Evolutionary conservation across 2,888 invertebrate genomes (phyloP).

Genomic region (Neelides folsomi): DNA sequence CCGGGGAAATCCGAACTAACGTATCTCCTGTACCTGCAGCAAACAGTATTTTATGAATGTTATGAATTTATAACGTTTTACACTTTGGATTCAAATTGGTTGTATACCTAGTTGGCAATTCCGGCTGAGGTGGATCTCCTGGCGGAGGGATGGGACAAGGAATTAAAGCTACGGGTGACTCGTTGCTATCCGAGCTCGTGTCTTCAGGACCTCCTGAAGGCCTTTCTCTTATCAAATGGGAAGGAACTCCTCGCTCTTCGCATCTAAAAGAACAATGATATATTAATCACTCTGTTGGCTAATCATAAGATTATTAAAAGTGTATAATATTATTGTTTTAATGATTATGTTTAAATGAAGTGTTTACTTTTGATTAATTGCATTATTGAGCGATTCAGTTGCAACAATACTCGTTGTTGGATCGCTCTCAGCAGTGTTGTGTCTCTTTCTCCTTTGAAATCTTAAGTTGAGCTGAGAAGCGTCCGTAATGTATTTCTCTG

Average conservation of each 20-base stretch:
- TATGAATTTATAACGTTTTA: too few relatives aligned
- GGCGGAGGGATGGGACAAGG: conserved; percentile 25
- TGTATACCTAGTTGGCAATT: conserved; percentile 29
- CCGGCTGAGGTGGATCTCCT: conserved; percentile 29
- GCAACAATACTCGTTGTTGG: too few relatives aligned
- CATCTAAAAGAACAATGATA: conserved; percentile 4
- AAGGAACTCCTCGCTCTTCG: conserved; percentile 29
- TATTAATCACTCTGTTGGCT: too few relatives aligned
- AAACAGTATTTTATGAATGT: too few relatives aligned
- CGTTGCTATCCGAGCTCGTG: conserved; percentile 25
- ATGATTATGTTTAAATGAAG: too few relatives aligned
- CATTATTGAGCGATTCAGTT: too few relatives aligned
- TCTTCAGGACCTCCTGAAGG: conserved; percentile 26
- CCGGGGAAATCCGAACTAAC: too few relatives aligned
- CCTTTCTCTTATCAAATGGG: conserved; percentile 25
- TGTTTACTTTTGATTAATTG: too few relatives aligned
- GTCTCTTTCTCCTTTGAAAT: conserved; percentile 54
- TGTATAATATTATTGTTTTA: too few relatives aligned
- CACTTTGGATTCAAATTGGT: too few relatives aligned
- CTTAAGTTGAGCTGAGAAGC: conserved; percentile 67
- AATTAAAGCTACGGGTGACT: conserved; percentile 18
- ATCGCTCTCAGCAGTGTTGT: conserved; percentile 23
- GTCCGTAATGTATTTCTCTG: conserved; percentile 73
- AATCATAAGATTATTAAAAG: too few relatives aligned
- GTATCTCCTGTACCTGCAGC: too few relatives aligned